Conservation (phyloP, 2,113 vertebrate species). For the Dipodomys merriami region DNA sequence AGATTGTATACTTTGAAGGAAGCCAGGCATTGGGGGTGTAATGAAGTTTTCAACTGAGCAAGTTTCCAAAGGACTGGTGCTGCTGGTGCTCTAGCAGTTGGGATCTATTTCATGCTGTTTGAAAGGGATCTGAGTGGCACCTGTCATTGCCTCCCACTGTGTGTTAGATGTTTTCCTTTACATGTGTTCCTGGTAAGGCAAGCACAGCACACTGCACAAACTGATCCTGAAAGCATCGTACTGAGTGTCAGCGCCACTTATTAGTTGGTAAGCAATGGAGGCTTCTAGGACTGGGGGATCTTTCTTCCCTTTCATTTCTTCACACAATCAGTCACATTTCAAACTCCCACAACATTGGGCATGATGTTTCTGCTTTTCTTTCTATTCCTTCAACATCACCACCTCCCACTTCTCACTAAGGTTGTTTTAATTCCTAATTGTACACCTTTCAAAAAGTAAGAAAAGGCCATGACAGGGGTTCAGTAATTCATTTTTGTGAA, state of each 20-base stretch:
- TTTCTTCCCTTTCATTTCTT: not conserved
- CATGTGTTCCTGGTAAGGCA: not conserved
- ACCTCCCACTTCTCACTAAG: not conserved
- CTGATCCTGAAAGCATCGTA: not conserved
- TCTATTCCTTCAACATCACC: not conserved
- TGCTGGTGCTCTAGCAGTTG: not conserved
- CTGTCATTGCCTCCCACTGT: no score
- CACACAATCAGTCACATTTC: not conserved
- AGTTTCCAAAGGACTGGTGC: not conserved
- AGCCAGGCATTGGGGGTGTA: no score
- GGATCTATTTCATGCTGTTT: not conserved
- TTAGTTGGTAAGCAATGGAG: not conserved
- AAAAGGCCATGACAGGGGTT: not conserved
- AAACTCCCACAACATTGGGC: not conserved
- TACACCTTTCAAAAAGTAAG: not conserved
- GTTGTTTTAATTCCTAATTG: not conserved
- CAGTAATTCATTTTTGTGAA: conserved; percentile 22
- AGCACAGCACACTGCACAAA: not conserved
- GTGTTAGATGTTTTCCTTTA: not conserved
- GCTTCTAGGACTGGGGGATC: not conserved
- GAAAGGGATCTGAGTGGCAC: not conserved
- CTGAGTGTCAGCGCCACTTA: not conserved
- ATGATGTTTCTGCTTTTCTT: not conserved
- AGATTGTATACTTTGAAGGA: not conserved
- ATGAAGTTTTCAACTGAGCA: not conserved